These are phyloP conservation scores for Mus minutoides DNA, from an alignment of 2,797 vertebrate species.

Conservation along the genomic window DNA sequence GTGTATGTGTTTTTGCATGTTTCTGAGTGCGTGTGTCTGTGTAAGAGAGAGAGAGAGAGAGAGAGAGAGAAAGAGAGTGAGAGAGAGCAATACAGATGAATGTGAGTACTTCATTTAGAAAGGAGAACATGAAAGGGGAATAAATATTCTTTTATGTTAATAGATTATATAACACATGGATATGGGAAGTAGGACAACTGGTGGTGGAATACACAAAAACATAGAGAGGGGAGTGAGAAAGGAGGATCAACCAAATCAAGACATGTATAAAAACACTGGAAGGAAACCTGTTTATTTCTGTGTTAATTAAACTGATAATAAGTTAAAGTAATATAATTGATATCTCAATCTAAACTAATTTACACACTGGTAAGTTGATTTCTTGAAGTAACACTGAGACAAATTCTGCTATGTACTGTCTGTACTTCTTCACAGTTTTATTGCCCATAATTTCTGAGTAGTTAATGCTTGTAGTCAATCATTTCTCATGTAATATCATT, in stretches of 20 bases:
- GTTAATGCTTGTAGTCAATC: neutral
- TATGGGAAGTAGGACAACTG: neutral
- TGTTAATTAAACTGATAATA: neutral
- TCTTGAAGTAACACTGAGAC: neutral
- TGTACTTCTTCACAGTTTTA: neutral
- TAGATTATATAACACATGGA: neutral
- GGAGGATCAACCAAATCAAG: neutral
- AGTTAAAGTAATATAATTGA: neutral
- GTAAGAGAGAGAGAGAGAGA: too few species aligned
- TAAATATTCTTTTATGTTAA: neutral
- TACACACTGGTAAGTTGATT: neutral
- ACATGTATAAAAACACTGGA: neutral
- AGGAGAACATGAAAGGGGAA: neutral
- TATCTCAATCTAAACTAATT: neutral
- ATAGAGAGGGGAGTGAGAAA: fast-evolving
- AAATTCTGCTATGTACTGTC: neutral
- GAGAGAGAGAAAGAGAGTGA: too few species aligned
- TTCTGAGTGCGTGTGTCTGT: neutral
- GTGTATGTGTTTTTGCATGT: neutral
- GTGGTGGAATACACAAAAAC: neutral
- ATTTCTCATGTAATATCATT: neutral
- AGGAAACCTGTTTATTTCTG: neutral
- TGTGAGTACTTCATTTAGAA: neutral
- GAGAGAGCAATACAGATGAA: neutral
- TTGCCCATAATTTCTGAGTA: neutral